Conservation (phyloP, 2,113 vertebrate genomes). For the Carassius auratus region DNA sequence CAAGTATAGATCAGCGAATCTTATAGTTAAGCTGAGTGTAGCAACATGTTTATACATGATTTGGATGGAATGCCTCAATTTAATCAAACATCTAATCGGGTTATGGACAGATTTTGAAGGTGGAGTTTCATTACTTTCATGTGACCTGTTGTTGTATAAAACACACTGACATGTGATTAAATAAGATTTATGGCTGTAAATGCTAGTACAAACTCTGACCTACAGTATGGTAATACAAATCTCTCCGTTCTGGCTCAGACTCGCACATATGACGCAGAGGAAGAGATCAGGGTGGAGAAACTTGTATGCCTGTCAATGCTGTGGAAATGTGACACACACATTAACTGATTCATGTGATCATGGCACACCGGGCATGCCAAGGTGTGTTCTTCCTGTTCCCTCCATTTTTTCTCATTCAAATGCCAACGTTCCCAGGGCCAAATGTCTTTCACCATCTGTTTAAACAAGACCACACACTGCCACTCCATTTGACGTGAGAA, state of each 20-base stretch:
- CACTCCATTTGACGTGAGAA: conserved; percentile 25
- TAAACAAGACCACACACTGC: conserved; percentile 13
- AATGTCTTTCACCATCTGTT: conserved; percentile 38
- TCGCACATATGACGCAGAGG: conserved; percentile 21
- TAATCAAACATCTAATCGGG: too few species aligned
- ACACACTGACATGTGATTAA: not conserved
- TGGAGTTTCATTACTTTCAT: too few species aligned
- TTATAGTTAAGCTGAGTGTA: too few species aligned
- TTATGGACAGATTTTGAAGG: too few species aligned
- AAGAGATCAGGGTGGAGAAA: conserved; percentile 18
- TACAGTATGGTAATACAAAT: not conserved
- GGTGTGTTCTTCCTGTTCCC: conserved; percentile 22
- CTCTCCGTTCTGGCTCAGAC: conserved; percentile 33
- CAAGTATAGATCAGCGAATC: too few species aligned
- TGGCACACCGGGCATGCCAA: not conserved
- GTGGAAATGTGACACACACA: not conserved
- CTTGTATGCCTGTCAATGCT: not conserved
- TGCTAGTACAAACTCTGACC: not conserved
- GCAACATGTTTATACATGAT: too few species aligned
- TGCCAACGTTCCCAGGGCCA: conserved; percentile 22
- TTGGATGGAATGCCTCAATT: too few species aligned
- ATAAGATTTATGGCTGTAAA: not conserved
- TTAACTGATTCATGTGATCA: not conserved
- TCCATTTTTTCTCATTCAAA: conserved; percentile 12
- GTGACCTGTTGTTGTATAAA: not conserved